Conservation (phyloP, 2,888 invertebrate genomes). For the Drosophila infuscata region DNA sequence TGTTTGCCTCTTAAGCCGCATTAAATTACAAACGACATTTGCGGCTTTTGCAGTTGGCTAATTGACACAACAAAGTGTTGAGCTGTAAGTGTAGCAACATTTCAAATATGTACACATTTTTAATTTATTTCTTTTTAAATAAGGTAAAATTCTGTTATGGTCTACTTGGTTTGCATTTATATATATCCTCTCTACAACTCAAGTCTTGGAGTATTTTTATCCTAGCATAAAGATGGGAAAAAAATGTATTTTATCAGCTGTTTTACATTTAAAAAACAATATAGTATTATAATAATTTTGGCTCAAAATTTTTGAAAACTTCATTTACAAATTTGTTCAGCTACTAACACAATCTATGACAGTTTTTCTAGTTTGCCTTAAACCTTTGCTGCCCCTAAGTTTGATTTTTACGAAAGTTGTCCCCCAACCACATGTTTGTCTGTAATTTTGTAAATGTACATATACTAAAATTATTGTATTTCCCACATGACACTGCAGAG, state of each 20-base stretch:
- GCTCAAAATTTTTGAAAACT: fast-evolving
- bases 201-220: background rate
- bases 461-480: background rate
- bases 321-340: background rate
- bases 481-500: conserved; percentile 43
- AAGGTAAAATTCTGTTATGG: background rate
- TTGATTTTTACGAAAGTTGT: background rate
- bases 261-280: background rate
- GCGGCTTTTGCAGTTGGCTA: conserved; percentile 36
- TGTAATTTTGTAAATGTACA: background rate
- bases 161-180: background rate
- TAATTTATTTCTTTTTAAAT: background rate
- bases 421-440: background rate
- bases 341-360: background rate
- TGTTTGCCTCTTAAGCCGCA: conserved; percentile 26
- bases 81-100: background rate
- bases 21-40: conserved; percentile 66
- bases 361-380: background rate
- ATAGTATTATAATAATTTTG: background rate
- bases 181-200: background rate
- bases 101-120: background rate
- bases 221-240: background rate
- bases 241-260: fast-evolving
- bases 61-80: conserved; percentile 32
- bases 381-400: background rate